Conservation (phyloP, 35 echinoderm and acorn worm species). For the Amphiura filiformis region DNA sequence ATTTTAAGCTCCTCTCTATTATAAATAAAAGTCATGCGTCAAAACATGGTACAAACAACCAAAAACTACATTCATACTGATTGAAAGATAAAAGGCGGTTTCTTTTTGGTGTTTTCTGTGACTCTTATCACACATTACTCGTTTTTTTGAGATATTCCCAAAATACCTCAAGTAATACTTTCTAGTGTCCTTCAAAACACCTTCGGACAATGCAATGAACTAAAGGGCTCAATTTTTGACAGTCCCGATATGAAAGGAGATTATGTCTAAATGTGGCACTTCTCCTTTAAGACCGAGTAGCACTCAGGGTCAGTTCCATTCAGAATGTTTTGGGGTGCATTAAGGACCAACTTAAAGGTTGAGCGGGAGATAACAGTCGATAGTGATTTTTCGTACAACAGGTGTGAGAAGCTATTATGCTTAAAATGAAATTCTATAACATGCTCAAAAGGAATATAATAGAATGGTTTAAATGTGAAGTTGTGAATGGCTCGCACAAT, state of each 20-base stretch:
- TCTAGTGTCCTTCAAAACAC: conserved; percentile 1
- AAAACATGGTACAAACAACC: no score
- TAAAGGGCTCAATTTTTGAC: neutral
- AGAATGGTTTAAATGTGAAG: neutral
- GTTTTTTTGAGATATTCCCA: no score
- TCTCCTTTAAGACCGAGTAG: neutral
- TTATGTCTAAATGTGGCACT: conserved; percentile 1
- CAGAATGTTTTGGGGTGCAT: neutral
- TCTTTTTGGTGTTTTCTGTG: no score
- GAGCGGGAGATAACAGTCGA: neutral
- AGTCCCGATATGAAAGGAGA: neutral
- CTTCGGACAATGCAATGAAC: neutral
- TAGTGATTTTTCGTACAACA: neutral
- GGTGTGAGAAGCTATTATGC: conserved; percentile 3
- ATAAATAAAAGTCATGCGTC: no score
- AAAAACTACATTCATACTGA: no score
- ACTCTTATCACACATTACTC: no score
- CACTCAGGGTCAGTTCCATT: neutral
- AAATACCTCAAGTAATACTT: neutral
- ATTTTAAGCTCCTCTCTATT: no score
- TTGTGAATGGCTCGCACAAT: neutral
- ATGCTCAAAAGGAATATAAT: neutral
- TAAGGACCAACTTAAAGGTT: neutral
- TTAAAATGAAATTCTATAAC: conserved; percentile 4
- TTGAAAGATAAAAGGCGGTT: no score